phyloP scores from a whole-genome alignment of 92 coral and sea anemone genomes.

The Ricordea florida region DNA sequence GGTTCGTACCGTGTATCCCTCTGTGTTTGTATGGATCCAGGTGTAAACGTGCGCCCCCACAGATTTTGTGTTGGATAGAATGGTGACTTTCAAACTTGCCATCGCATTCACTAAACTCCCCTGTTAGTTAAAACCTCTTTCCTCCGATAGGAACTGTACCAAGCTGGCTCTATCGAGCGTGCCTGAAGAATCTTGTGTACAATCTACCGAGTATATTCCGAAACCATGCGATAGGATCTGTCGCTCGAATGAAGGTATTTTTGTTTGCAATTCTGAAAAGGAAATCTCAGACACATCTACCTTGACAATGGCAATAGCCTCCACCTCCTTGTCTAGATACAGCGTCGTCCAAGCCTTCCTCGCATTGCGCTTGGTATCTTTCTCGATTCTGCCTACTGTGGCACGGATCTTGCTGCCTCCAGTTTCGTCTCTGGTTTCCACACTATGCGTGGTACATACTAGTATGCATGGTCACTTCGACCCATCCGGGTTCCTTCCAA shows the following conservation, averaged over 20 bases:
- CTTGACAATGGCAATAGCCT: background rate
- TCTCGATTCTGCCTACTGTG: background rate
- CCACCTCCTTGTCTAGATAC: background rate
- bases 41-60: slow-evolving; percentile 48
- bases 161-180: background rate
- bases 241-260: slow-evolving; percentile 10
- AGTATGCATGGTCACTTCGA: background rate
- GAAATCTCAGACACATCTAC: background rate
- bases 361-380: background rate
- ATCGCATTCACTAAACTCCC: background rate
- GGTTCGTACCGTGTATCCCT: background rate
- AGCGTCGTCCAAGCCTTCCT: background rate
- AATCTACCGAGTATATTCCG: slow-evolving; percentile 9
- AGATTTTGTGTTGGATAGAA: background rate
- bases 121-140: background rate
- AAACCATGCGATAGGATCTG: background rate
- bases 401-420: slow-evolving; percentile 10
- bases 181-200: slow-evolving; percentile 31
- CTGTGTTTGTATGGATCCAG: background rate
- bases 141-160: background rate
- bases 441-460: slow-evolving; percentile 21
- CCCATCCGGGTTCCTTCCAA: background rate
- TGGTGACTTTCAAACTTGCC: background rate
- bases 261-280: background rate
- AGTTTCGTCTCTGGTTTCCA: background rate